phyloP scores from a whole-genome alignment of 1,140 invertebrate genomes.

The Megathymus violae region DNA sequence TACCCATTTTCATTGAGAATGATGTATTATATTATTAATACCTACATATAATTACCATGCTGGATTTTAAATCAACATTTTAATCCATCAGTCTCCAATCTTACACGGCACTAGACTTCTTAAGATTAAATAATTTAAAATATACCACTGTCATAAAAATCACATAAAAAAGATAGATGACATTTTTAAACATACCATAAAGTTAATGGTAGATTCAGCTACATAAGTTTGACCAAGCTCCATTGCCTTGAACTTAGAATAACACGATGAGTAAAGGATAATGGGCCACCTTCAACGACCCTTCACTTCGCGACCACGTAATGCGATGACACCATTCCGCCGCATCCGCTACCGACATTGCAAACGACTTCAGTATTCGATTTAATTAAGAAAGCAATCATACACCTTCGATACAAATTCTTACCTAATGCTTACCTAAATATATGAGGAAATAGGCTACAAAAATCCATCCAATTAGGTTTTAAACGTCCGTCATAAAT shows the following conservation, averaged over 20 bases:
- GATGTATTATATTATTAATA: too few relatives aligned
- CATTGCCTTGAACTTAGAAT: constrained; percentile 58
- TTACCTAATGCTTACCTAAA: background rate
- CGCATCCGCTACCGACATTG: constrained; percentile 24
- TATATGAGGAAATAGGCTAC: too few relatives aligned
- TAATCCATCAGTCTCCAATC: too few relatives aligned
- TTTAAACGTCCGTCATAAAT: too few relatives aligned
- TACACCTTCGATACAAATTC: constrained; percentile 7
- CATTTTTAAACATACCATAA: too few relatives aligned
- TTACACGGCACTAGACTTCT: too few relatives aligned
- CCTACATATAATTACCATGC: too few relatives aligned
- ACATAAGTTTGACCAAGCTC: constrained; percentile 4
- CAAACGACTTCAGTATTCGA: constrained; percentile 18
- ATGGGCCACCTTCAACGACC: constrained; percentile 54
- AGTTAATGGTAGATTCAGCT: too few relatives aligned
- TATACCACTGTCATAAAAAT: background rate
- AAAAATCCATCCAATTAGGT: too few relatives aligned
- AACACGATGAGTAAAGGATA: constrained; percentile 60
- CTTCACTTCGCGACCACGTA: constrained; percentile 53
- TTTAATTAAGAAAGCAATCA: constrained; percentile 15
- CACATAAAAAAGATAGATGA: background rate
- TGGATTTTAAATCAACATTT: too few relatives aligned
- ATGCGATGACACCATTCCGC: constrained; percentile 56
- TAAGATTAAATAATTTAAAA: too few relatives aligned
- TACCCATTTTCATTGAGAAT: too few relatives aligned